Evolutionary conservation across 2,797 vertebrate genomes (phyloP).

Genomic region (Halcyon chelicuti): DNA sequence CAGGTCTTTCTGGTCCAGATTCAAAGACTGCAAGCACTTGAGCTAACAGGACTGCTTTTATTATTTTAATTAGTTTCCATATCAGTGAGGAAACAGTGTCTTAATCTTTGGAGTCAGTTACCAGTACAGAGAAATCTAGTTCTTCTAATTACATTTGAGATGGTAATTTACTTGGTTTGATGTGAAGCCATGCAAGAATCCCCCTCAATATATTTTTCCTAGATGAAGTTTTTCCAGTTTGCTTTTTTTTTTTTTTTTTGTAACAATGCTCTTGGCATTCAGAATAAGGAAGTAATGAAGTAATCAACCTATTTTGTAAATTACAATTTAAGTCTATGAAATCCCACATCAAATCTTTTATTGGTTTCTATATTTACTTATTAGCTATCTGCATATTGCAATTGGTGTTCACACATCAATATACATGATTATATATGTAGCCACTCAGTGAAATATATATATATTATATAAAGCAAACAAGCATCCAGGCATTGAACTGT

Average conservation of each 20-base stretch:
- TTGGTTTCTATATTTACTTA: background rate
- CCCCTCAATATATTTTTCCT: background rate
- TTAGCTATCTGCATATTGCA: background rate
- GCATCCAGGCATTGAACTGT: background rate
- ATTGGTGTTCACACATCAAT: background rate
- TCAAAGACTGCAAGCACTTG: background rate
- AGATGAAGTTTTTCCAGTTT: background rate
- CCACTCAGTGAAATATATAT: background rate
- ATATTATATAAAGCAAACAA: background rate
- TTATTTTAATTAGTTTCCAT: background rate
- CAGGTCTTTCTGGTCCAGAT: background rate
- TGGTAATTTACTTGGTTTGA: background rate
- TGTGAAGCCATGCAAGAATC: background rate
- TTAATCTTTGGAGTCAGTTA: background rate
- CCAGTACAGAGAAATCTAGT: background rate
- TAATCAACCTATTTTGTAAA: background rate
- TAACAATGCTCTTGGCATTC: background rate
- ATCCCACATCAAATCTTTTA: background rate
- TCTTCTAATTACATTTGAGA: background rate
- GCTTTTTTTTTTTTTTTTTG: background rate
- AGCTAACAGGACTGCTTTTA: background rate
- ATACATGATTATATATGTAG: background rate
- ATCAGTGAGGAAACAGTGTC: background rate
- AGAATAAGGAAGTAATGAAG: background rate
- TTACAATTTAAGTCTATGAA: background rate